phyloP scores from a whole-genome alignment of 2,888 invertebrate species.

The Pycnomerus fuliginosus region DNA sequence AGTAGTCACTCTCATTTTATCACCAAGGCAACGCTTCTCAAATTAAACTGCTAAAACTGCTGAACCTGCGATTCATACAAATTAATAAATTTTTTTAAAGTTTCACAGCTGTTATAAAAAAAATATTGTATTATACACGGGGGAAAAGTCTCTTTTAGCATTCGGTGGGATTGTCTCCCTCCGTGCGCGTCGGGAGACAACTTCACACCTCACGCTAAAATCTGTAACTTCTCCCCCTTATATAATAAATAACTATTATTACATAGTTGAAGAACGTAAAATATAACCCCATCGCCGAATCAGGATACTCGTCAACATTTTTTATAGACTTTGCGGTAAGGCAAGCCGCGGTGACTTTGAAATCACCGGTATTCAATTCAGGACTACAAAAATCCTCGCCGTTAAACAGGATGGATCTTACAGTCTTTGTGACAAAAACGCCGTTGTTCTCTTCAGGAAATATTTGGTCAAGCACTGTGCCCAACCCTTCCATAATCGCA shows the following conservation, averaged over 20 bases:
- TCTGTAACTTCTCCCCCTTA: not conserved
- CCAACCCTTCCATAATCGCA: not conserved
- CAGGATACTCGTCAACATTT: not conserved
- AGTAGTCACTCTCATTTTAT: too few species aligned
- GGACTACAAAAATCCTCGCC: constrained; percentile 1
- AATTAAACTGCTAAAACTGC: too few species aligned
- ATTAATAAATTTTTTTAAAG: too few species aligned
- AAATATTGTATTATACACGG: too few species aligned
- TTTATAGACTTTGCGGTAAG: not conserved
- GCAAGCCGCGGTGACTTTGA: not conserved
- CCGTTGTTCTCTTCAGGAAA: not conserved
- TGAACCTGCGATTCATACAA: too few species aligned
- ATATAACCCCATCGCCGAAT: not conserved
- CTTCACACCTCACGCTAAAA: too few species aligned
- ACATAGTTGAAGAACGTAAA: not conserved
- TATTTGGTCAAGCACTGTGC: not conserved
- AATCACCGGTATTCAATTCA: not conserved
- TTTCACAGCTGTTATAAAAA: too few species aligned
- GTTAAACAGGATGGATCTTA: not conserved
- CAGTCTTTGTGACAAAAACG: constrained; percentile 1
- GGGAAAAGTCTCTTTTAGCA: too few species aligned
- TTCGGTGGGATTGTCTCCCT: not conserved
- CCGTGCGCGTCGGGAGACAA: too few species aligned
- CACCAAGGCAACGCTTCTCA: too few species aligned
- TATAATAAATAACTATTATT: not conserved